phyloP scores from a whole-genome alignment of 1,140 invertebrate species.

The Tetranychus cinnabarinus region DNA sequence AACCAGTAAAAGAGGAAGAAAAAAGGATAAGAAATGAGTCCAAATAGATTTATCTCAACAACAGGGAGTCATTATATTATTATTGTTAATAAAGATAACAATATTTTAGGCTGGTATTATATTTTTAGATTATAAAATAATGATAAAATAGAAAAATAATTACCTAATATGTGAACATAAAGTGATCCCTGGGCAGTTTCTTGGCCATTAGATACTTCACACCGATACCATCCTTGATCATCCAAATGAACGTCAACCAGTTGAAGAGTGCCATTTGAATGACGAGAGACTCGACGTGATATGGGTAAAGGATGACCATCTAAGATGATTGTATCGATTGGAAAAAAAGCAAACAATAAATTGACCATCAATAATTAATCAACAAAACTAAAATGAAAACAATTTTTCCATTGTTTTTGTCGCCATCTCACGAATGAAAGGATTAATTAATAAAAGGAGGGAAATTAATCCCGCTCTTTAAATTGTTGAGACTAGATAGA shows the following conservation, averaged over 20 bases:
- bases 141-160: no score
- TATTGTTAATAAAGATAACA: neutral
- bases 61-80: neutral
- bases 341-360: neutral
- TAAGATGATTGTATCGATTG: neutral
- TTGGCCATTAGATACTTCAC: conserved; percentile 75
- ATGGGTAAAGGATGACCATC: neutral
- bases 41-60: neutral
- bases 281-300: conserved; percentile 6
- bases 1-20: no score
- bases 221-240: conserved; percentile 50
- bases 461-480: no score
- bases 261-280: conserved; percentile 14
- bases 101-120: neutral
- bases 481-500: no score
- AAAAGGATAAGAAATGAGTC: neutral
- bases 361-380: neutral
- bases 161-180: neutral
- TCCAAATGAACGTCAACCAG: conserved; percentile 11
- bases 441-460: no score
- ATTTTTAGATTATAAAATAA: neutral
- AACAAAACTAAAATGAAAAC: neutral
- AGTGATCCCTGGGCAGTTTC: neutral
- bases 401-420: neutral
- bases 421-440: no score